Evolutionary conservation across 2,113 vertebrate genomes (phyloP).

Genomic region (Rallus limicola): DNA sequence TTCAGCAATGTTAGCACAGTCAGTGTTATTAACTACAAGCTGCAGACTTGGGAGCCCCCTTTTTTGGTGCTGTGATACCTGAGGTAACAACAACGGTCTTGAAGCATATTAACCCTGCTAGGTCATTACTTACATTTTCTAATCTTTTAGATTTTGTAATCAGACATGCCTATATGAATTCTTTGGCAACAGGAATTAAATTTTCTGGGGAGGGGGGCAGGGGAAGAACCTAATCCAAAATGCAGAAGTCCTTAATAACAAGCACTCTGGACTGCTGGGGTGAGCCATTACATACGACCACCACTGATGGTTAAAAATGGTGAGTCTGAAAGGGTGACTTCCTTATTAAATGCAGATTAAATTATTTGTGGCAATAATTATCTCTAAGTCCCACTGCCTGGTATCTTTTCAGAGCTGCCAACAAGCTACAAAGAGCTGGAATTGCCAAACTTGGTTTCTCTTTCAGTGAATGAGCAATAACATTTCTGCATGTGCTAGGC

Average conservation of each 20-base stretch:
- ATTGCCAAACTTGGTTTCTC: background rate
- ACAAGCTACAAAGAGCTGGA: background rate
- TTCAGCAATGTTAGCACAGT: background rate
- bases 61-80: background rate
- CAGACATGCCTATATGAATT: background rate
- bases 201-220: background rate
- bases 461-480: background rate
- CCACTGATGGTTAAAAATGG: background rate
- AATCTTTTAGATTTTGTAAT: slow-evolving; percentile 33
- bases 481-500: slow-evolving; percentile 30
- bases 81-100: background rate
- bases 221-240: slow-evolving; percentile 51
- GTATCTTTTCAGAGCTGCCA: slow-evolving; percentile 34
- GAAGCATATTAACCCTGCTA: background rate
- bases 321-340: background rate
- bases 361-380: background rate
- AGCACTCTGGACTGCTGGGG: slow-evolving; percentile 67
- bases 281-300: background rate
- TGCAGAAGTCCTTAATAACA: slow-evolving; percentile 4
- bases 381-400: background rate
- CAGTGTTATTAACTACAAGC: background rate
- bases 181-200: background rate
- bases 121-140: background rate
- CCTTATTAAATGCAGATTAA: background rate
- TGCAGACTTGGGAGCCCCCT: background rate